Evolutionary conservation across 2,888 invertebrate genomes (phyloP), one percentile per base, ranked within the genome.

Genomic region (Caradrina kadenii): DNA sequence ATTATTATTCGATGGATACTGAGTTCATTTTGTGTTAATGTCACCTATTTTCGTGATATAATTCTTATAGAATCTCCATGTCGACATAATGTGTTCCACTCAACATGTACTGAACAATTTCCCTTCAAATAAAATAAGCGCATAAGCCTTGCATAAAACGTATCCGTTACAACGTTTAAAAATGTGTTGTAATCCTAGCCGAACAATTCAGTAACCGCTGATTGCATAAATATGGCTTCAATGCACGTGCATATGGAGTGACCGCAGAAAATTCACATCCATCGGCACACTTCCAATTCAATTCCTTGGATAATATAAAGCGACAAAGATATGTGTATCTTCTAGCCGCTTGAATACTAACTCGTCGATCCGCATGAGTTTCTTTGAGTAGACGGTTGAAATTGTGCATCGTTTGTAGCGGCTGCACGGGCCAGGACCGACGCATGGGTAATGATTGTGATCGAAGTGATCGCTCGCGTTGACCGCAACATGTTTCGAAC

Each of bases 191-290:
- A 93, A 94, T 90, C 80, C 87, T 89, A 92, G 86, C 86, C 88
- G 86, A 85, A 87, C 89, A 88, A 91, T 92, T 92, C 86, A 89
- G 87, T 88, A 87, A 93, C 93, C 93, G 81, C 91, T 88, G 88
- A 92, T 93, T 92, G 93, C 93, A 93, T 92, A 92, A 92, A 90
- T 94, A 93, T 83, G 93, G 93, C 93, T 93, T 94, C 92, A 84
- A 81, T 88, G 92, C 89, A 87, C 87, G 90, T 86, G 89, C 89
- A 91, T 91, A 87, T 87, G 87, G 87, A 79, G 87, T 79, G 90
- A 94, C 95, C 94, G 88, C 94, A 94, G 89, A 93, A 87, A 91
- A 92, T 92, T 92, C 89, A 89, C 90, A 89, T 90, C 88, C 87
- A 92, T 89, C 91, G 90, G 86, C 89, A 91, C 90, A 91, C 88